These are phyloP conservation scores for Trissonchulus sp. DNA, from an alignment of 2,888 invertebrate genomes.

Conservation along the genomic window DNA sequence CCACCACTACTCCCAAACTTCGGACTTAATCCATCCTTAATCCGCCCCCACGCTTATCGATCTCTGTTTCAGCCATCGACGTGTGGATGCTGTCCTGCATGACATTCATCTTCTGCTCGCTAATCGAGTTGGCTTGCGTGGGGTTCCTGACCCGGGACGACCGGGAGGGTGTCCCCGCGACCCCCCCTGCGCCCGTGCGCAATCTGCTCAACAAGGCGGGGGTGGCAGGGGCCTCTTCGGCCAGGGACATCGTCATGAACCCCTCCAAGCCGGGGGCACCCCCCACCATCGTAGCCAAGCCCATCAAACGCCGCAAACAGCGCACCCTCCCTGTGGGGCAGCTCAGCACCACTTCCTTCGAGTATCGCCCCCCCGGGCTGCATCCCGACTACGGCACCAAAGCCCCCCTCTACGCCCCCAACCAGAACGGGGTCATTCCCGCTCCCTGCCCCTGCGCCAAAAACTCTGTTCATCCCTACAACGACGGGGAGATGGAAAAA, in stretches of 20 bases:
- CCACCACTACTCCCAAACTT: no score
- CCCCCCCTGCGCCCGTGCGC: neutral
- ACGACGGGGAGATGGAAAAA: neutral
- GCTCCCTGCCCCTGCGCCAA: neutral
- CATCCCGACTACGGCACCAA: no score
- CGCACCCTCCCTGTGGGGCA: neutral
- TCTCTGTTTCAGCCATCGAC: conserved; percentile 27
- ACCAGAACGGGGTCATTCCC: neutral
- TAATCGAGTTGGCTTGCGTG: conserved; percentile 33
- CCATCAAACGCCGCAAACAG: neutral
- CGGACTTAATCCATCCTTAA: no score
- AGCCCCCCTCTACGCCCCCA: neutral
- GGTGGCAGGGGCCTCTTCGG: no score
- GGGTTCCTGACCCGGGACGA: conserved; percentile 33
- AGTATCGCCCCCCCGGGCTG: conserved; percentile 48
- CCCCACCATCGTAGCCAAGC: neutral
- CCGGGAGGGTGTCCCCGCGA: neutral
- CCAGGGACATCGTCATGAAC: no score
- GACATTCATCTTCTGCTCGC: conserved; percentile 32
- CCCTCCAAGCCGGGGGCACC: neutral
- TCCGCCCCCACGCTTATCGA: no score
- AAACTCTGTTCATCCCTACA: neutral
- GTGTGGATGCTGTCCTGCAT: conserved; percentile 36
- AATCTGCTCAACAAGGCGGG: neutral
- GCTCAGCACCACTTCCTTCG: conserved; percentile 41